Evolutionary conservation across 2,113 vertebrate genomes (phyloP).

Genomic region (Thunnus maccoyii): DNA sequence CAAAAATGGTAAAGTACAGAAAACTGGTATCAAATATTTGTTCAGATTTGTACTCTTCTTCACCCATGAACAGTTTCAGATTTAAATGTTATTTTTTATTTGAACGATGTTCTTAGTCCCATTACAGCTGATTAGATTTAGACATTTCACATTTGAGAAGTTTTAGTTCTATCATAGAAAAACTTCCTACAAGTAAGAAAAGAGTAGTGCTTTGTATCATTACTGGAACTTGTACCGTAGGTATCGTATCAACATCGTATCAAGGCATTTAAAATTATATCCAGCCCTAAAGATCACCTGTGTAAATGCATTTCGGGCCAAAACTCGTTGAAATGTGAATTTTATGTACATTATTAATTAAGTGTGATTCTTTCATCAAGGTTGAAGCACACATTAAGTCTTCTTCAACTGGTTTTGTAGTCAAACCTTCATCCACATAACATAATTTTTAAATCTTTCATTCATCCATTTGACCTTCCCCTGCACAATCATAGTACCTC

Average conservation of each 20-base stretch:
- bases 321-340: background rate
- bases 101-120: background rate
- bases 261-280: no score
- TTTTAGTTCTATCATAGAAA: background rate
- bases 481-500: constrained; percentile 33
- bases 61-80: background rate
- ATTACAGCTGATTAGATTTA: background rate
- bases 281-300: background rate
- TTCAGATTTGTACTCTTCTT: background rate
- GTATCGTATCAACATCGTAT: no score
- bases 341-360: background rate
- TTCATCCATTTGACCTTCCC: constrained; percentile 51
- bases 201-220: no score
- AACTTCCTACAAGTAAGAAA: no score
- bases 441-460: constrained; percentile 26
- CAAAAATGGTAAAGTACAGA: background rate
- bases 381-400: constrained; percentile 1
- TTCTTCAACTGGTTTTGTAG: background rate
- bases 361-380: background rate
- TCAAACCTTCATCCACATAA: constrained; percentile 27
- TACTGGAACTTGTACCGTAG: no score
- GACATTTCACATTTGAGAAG: background rate
- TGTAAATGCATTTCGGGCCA: background rate
- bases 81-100: no score
- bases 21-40: constrained; percentile 20